These are phyloP conservation scores for Oncorhynchus tshawytscha DNA, from an alignment of 2,113 vertebrate genomes.

Conservation along the genomic window DNA sequence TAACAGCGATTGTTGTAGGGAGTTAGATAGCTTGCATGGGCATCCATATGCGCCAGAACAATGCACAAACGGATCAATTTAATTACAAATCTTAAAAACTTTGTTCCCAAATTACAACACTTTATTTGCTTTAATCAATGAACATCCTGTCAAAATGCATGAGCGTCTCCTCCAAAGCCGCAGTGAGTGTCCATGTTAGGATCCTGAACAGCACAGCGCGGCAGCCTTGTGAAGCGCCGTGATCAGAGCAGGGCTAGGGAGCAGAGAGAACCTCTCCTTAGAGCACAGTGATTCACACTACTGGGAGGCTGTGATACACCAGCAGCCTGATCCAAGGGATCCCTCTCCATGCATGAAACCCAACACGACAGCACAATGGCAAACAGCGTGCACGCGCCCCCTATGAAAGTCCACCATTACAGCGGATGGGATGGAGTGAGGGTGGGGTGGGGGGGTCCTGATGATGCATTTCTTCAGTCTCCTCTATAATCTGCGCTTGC, in stretches of 20 bases:
- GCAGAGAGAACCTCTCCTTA: background rate
- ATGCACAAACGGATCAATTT: no score
- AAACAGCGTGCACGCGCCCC: background rate
- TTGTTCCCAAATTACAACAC: background rate
- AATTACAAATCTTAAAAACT: no score
- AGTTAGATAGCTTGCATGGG: no score
- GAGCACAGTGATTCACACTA: background rate
- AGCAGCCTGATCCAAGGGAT: background rate
- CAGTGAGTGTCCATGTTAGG: background rate
- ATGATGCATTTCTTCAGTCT: conserved; percentile 49
- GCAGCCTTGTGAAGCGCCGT: background rate
- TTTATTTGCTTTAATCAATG: background rate
- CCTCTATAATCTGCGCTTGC: conserved; percentile 63
- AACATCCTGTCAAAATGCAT: background rate
- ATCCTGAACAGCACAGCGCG: background rate
- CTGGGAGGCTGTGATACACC: conserved; percentile 8
- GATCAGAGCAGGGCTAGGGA: background rate
- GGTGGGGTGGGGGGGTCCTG: background rate
- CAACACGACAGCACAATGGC: conserved; percentile 29
- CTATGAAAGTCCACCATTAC: conserved; percentile 26
- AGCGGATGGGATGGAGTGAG: background rate
- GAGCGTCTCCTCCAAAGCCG: background rate
- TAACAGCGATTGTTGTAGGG: no score
- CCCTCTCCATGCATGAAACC: conserved; percentile 13
- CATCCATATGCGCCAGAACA: no score